Conservation (phyloP, 2,113 vertebrate genomes). For the Aleadryas rufinucha region DNA sequence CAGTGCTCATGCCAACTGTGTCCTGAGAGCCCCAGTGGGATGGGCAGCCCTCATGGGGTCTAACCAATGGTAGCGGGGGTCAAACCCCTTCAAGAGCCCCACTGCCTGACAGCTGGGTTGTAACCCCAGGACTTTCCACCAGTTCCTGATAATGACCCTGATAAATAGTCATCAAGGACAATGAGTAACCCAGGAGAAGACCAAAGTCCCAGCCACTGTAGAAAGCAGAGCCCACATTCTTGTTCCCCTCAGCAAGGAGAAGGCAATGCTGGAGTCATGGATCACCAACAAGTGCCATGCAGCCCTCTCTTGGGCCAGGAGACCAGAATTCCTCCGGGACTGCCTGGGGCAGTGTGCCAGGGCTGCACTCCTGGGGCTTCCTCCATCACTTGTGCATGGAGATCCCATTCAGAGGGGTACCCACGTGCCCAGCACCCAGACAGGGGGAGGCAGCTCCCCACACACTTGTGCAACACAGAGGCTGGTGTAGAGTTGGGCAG, state of each 20-base stretch:
- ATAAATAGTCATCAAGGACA: neutral
- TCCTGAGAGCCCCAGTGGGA: neutral
- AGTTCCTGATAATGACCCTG: neutral
- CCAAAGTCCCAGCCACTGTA: neutral
- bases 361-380: neutral
- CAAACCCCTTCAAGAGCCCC: rapidly evolving
- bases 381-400: rapidly evolving
- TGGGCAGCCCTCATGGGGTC: neutral
- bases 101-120: neutral
- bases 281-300: neutral
- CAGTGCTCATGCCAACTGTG: neutral
- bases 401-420: neutral
- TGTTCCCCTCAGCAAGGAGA: rapidly evolving
- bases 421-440: rapidly evolving
- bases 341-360: neutral
- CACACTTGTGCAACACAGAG: rapidly evolving
- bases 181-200: neutral
- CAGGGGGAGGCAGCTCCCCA: rapidly evolving
- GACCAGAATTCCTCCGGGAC: rapidly evolving
- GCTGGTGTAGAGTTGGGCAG: rapidly evolving
- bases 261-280: neutral
- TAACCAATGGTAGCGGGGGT: rapidly evolving
- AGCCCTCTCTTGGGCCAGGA: neutral
- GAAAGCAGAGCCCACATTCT: neutral
- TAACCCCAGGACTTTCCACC: neutral